These are phyloP conservation scores for Hippopotamus amphibius DNA, from an alignment of 2,113 vertebrate genomes.

Conservation along the genomic window DNA sequence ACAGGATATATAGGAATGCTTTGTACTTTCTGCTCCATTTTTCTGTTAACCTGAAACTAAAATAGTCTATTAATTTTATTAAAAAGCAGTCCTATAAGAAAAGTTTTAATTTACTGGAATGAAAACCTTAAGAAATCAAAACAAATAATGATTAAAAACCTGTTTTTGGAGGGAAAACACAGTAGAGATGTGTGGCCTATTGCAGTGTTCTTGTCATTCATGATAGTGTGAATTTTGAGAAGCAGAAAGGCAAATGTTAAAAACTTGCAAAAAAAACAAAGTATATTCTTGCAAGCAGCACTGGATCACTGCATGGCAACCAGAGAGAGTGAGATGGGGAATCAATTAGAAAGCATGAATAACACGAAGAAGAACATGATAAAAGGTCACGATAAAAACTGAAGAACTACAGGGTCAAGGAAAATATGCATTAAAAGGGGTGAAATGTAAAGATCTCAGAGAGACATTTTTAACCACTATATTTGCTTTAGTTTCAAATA, in stretches of 20 bases:
- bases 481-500: conserved; percentile 62
- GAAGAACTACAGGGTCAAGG: conserved; percentile 64
- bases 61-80: neutral
- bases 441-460: conserved; percentile 63
- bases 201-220: neutral
- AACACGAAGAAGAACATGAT: conserved; percentile 70
- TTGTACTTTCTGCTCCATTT: neutral
- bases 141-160: neutral
- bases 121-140: conserved; percentile 38
- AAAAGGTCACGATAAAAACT: conserved; percentile 76
- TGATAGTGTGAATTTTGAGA: neutral
- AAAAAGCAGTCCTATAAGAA: neutral
- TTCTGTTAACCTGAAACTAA: neutral
- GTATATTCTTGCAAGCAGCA: conserved; percentile 10
- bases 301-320: conserved; percentile 66
- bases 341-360: conserved; percentile 77
- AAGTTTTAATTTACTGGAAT: neutral
- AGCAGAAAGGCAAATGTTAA: conserved; percentile 71
- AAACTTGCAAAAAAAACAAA: conserved; percentile 73
- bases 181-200: neutral
- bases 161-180: neutral
- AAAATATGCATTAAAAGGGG: conserved; percentile 71
- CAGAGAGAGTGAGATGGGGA: conserved; percentile 70
- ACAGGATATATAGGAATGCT: neutral
- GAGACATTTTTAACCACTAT: conserved; percentile 59